Conservation (phyloP, 2,888 invertebrate genomes). For the Tortricodes alternella region DNA sequence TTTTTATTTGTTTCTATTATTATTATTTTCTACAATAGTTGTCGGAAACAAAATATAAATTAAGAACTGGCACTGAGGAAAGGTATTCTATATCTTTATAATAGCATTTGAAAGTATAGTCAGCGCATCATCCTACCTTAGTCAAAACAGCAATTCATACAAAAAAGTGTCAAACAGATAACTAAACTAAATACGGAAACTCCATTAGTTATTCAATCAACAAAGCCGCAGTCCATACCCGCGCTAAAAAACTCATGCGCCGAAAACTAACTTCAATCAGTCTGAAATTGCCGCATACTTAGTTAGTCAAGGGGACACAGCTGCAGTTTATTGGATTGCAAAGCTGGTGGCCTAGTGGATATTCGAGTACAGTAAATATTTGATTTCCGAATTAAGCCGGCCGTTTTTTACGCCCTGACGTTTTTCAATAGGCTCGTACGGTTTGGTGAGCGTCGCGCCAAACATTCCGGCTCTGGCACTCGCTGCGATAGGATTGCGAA, state of each 20-base stretch:
- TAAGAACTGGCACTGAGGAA: no score
- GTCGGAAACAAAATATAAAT: no score
- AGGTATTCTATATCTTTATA: no score
- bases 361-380: conserved; percentile 23
- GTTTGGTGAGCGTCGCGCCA: not conserved
- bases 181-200: not conserved
- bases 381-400: conserved; percentile 9
- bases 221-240: not conserved
- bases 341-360: not conserved
- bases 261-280: conserved; percentile 3
- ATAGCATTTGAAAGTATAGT: no score
- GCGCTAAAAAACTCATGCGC: not conserved
- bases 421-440: conserved; percentile 9
- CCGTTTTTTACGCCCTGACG: conserved; percentile 17
- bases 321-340: conserved; percentile 1
- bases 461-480: not conserved
- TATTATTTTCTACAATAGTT: no score
- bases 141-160: not conserved
- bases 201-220: not conserved
- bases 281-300: not conserved
- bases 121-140: no score
- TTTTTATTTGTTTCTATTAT: no score
- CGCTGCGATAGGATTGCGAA: conserved; percentile 1
- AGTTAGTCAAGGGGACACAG: not conserved
- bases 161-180: not conserved